These are phyloP conservation scores for Microtus ochrogaster DNA, from an alignment of 2,113 vertebrate species.

Conservation along the genomic window DNA sequence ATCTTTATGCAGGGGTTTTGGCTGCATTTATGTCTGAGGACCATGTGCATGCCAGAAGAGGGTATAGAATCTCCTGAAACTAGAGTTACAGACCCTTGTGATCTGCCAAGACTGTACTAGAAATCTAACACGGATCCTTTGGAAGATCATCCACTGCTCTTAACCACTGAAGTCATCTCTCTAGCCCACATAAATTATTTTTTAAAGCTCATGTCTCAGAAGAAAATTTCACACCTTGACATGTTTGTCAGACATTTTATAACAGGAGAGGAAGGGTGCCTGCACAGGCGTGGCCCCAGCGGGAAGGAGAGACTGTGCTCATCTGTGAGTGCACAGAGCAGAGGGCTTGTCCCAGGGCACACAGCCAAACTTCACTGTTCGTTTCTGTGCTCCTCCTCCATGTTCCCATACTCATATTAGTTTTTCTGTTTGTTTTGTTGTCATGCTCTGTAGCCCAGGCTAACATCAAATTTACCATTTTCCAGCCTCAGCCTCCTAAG, in stretches of 20 bases:
- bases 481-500: not conserved
- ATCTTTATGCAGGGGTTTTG: not conserved
- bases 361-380: not conserved
- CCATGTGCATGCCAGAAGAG: not conserved
- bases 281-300: not conserved
- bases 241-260: slow-evolving; percentile 18
- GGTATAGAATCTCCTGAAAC: not conserved
- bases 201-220: slow-evolving; percentile 34
- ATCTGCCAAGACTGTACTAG: not conserved
- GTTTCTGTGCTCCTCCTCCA: not conserved
- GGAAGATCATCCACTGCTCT: not conserved
- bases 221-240: not conserved
- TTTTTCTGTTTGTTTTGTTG: not conserved
- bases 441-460: not conserved
- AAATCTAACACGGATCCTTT: not conserved
- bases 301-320: not conserved
- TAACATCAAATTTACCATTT: not conserved
- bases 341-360: not conserved
- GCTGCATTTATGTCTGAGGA: not conserved
- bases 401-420: not conserved
- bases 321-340: not conserved
- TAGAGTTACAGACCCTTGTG: not conserved
- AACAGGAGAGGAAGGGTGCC: not conserved
- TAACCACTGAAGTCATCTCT: not conserved
- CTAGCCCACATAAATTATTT: not conserved